phyloP scores from a whole-genome alignment of 1,140 invertebrate species.

The Panulirus ornatus region DNA sequence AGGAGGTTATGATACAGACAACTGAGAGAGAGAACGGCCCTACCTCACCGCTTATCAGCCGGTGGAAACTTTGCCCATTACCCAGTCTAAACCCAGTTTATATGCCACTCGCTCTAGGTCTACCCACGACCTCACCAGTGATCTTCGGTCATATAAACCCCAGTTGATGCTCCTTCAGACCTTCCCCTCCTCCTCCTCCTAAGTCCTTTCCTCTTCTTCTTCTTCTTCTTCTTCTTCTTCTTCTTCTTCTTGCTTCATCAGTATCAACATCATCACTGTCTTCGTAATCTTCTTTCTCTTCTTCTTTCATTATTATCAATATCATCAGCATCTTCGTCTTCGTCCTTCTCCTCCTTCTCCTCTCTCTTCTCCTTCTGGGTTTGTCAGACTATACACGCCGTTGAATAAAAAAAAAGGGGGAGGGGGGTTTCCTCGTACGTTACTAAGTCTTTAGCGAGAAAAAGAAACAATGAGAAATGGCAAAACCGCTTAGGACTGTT shows the following conservation, averaged over 20 bases:
- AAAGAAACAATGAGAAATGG: not conserved
- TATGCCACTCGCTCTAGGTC: not conserved
- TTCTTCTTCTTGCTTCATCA: not conserved
- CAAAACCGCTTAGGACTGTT: not conserved
- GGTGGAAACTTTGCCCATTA: too few relatives aligned
- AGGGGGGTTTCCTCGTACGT: too few relatives aligned
- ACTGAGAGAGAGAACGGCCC: too few relatives aligned
- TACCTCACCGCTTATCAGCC: too few relatives aligned
- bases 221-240: not conserved
- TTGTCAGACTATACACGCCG: too few relatives aligned
- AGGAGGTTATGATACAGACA: too few relatives aligned
- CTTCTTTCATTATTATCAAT: too few relatives aligned
- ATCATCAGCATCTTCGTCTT: too few relatives aligned
- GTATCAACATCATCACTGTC: too few relatives aligned
- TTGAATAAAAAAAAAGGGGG: not conserved
- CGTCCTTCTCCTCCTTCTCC: not conserved
- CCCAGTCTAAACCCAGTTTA: too few relatives aligned
- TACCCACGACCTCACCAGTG: not conserved
- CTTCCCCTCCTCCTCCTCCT: not conserved
- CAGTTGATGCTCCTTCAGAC: not conserved
- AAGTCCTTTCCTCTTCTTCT: not conserved
- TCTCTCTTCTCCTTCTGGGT: not conserved
- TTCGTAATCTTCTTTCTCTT: not conserved
- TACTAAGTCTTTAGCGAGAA: too few relatives aligned
- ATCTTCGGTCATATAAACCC: not conserved